Evolutionary conservation across 1,140 invertebrate genomes (phyloP).

Genomic region (Megalonaias nervosa): DNA sequence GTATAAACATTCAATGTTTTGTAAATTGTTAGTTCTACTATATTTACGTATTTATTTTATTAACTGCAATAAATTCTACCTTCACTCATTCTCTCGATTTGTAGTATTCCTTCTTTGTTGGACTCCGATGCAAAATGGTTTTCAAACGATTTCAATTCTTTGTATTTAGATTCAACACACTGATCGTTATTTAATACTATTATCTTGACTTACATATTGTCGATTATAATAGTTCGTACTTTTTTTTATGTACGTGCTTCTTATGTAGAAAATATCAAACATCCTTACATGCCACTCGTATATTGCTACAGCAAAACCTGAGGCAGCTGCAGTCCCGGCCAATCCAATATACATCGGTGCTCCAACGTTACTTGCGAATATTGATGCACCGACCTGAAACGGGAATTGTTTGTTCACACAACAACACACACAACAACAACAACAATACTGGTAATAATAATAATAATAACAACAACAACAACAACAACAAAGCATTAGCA

Average conservation of each 20-base stretch:
- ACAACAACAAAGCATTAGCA: neutral
- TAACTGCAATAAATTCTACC: too few species aligned
- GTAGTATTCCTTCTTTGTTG: too few species aligned
- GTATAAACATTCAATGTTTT: too few species aligned
- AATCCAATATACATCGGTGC: conserved; percentile 76
- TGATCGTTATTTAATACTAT: neutral
- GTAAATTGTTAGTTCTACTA: too few species aligned
- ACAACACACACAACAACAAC: conserved; percentile 63
- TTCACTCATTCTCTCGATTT: too few species aligned
- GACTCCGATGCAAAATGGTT: too few species aligned
- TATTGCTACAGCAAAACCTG: conserved; percentile 60
- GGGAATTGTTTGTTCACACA: neutral
- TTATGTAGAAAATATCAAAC: neutral
- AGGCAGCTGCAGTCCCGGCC: conserved; percentile 71
- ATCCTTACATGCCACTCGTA: conserved; percentile 57
- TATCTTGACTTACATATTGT: neutral
- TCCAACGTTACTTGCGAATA: conserved; percentile 76
- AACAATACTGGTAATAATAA: conserved; percentile 70
- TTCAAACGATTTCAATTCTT: too few species aligned
- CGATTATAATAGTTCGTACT: neutral
- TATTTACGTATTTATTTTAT: too few species aligned
- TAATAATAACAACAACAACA: neutral
- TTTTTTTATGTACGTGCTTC: too few species aligned
- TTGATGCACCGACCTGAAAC: conserved; percentile 74
- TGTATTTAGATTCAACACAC: neutral